phyloP scores from a whole-genome alignment of 2,888 invertebrate genomes.

The Rhagonycha lutea region DNA sequence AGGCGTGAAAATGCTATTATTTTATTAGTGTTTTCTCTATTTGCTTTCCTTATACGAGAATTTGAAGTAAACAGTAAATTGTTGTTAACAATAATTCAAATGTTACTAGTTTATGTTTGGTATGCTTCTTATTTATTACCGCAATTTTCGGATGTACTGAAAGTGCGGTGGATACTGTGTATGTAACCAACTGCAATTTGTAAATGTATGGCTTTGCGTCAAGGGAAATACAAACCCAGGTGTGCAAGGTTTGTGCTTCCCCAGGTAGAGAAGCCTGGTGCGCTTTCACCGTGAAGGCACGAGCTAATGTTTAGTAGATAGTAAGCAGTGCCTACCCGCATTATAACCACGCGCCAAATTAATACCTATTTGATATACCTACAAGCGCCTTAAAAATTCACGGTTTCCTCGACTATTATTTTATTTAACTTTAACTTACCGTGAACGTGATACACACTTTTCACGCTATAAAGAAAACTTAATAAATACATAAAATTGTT shows the following conservation, averaged over 20 bases:
- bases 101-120: background rate
- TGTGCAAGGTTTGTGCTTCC: slow-evolving; percentile 13
- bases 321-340: slow-evolving; percentile 22
- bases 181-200: background rate
- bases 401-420: slow-evolving; percentile 1
- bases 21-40: background rate
- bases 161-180: background rate
- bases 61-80: background rate
- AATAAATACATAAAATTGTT: background rate
- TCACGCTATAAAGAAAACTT: background rate
- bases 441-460: background rate
- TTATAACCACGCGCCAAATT: slow-evolving; percentile 28
- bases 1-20: background rate
- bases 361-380: slow-evolving; percentile 19
- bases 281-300: slow-evolving; percentile 28
- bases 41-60: background rate
- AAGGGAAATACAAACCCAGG: slow-evolving; percentile 13
- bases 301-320: slow-evolving; percentile 28
- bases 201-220: background rate
- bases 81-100: background rate
- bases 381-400: slow-evolving; percentile 7
- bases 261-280: slow-evolving; percentile 25
- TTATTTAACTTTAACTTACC: background rate
- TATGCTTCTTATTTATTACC: background rate
- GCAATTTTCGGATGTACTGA: background rate